Evolutionary conservation across 2,113 vertebrate species (phyloP), one percentile per base, ranked within the genome.

Genomic region (Zingel zingel): DNA sequence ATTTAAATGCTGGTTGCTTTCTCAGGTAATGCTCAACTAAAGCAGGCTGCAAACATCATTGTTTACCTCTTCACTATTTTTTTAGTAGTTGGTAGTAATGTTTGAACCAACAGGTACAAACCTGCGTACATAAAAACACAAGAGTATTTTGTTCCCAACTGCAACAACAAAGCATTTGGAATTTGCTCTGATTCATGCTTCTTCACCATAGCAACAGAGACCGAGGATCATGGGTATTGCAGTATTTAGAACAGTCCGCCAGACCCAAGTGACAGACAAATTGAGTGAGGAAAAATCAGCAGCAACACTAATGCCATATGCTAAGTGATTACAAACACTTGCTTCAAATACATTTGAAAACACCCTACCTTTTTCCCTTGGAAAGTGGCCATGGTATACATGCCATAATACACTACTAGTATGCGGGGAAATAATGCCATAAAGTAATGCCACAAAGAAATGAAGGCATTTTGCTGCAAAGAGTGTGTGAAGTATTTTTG

Each of bases 81-180:
- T 71, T 4, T 19, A 33, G 51, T 19, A 8, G 39, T 82, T 30
- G 54, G 33, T 76, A 21, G 63, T 47, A 43, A 56, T 67, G 54
- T 74, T 43, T 71, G 69, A 69, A 59, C 14, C 33, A 43, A 54
- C 65, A 48, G 50, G 18, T 19, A 16, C 50, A 51, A 19, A 7
- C 50, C 50, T 8, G 18, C 18, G 3, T 18, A 19, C 10, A 33
- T 33, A 33, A 33, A 50, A 5, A 48, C 13, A 48, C 13, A 48
- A 48, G 4, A 48, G 33, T 33, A 6, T 33, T 33, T 43, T 43
- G 10, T 43, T 43, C 39, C 39, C 39, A 51, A 51, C 50, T 19
- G 19, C 50, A 18, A 51, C 50, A 18, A 19, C 5, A 51, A 51
- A 19, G 39, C 39, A 43, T 43, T 11, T 43, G 11, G 10, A 43